These are phyloP conservation scores for Meghimatium bilineatum DNA, from an alignment of 2,888 invertebrate species.

Conservation along the genomic window DNA sequence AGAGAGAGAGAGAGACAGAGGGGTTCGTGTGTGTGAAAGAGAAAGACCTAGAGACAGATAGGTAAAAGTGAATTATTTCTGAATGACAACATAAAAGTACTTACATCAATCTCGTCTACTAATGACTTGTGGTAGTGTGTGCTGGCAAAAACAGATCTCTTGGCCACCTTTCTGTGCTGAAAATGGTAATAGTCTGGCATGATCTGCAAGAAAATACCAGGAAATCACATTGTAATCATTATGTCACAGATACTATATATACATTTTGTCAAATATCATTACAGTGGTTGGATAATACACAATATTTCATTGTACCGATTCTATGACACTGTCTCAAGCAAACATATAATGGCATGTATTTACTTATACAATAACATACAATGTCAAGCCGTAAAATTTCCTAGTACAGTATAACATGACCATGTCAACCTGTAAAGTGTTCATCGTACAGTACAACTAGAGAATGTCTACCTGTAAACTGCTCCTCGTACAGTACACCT, in stretches of 20 bases:
- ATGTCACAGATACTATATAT: not conserved
- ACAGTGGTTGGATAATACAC: too few relatives aligned
- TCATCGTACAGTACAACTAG: too few relatives aligned
- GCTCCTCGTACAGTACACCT: too few relatives aligned
- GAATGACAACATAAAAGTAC: slow-evolving; percentile 55
- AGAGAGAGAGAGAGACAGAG: not conserved
- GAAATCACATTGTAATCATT: not conserved
- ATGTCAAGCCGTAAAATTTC: too few relatives aligned
- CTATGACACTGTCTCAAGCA: too few relatives aligned
- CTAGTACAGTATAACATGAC: too few relatives aligned
- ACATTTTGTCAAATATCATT: too few relatives aligned
- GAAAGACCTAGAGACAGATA: not conserved
- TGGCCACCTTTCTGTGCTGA: slow-evolving; percentile 86
- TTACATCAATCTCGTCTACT: slow-evolving; percentile 86
- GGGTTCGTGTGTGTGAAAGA: not conserved
- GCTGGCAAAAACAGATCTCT: slow-evolving; percentile 86
- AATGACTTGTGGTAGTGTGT: slow-evolving; percentile 84
- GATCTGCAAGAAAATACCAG: slow-evolving; percentile 87
- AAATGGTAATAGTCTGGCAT: slow-evolving; percentile 91
- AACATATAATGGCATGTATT: too few relatives aligned
- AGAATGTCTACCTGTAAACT: too few relatives aligned
- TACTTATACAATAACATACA: too few relatives aligned
- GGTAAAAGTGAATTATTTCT: not conserved
- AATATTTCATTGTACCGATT: too few relatives aligned
- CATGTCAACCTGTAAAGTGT: too few relatives aligned